These are phyloP conservation scores for Numenius phaeopus DNA, from an alignment of 2,797 vertebrate genomes.

Conservation along the genomic window DNA sequence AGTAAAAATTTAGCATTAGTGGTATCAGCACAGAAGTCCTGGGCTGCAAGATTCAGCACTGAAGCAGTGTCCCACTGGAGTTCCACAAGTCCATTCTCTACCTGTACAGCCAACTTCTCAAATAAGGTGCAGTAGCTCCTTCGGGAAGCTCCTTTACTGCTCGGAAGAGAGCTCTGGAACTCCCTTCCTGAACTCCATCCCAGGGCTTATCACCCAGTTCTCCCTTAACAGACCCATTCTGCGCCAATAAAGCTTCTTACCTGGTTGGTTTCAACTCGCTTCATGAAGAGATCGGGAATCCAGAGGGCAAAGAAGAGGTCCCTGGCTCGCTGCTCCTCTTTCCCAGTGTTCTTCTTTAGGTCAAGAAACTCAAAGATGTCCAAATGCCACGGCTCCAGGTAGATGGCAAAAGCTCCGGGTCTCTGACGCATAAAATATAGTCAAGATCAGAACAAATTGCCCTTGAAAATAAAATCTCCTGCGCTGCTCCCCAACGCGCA, in stretches of 20 bases:
- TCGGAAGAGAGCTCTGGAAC: not conserved
- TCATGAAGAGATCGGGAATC: slow-evolving; percentile 99
- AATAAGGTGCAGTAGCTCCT: not conserved
- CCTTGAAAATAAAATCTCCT: not conserved
- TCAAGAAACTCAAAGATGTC: slow-evolving; percentile 98
- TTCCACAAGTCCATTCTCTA: not conserved
- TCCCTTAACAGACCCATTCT: not conserved
- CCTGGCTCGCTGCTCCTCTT: slow-evolving; percentile 95
- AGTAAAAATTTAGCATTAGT: accelerated
- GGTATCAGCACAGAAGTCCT: accelerated
- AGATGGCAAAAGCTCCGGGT: slow-evolving; percentile 97
- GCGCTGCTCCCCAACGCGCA: not conserved
- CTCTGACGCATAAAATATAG: slow-evolving; percentile 75
- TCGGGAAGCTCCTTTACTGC: not conserved
- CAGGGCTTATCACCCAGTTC: not conserved
- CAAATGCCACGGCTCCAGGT: slow-evolving; percentile 96
- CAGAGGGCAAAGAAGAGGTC: slow-evolving; percentile 96
- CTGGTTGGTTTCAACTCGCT: slow-evolving; percentile 93
- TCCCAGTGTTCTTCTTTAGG: slow-evolving; percentile 98
- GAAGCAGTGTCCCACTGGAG: not conserved
- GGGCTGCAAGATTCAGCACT: not conserved
- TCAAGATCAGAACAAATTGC: not conserved
- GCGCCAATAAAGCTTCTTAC: slow-evolving; percentile 58
- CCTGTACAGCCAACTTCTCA: not conserved
- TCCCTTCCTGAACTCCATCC: not conserved